Percentiles rank a stretch among this genome's conserved stretches.
Evolutionary conservation across 2,888 invertebrate species (phyloP).

Genomic region (Eulithis testata): DNA sequence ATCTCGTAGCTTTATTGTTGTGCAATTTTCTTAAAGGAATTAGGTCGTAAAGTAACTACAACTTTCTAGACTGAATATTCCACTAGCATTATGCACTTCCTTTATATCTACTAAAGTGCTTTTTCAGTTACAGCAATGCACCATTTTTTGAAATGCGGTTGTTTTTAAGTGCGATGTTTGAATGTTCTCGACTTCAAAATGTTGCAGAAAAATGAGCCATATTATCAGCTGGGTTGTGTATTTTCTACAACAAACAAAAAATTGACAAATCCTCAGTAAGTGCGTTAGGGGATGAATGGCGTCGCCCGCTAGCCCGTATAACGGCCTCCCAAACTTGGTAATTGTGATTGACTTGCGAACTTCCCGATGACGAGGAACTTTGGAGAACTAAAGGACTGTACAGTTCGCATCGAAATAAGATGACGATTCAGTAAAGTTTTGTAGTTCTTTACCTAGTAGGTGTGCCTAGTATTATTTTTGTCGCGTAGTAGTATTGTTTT

Average conservation of each 20-base stretch:
- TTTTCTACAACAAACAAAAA: conserved; percentile 12
- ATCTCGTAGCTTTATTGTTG: conserved; percentile 21
- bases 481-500: too few species aligned
- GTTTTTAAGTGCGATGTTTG: not conserved
- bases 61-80: conserved; percentile 17
- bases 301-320: conserved; percentile 33
- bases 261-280: conserved; percentile 13
- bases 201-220: not conserved
- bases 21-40: conserved; percentile 21
- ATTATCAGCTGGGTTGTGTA: not conserved
- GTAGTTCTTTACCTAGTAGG: too few species aligned
- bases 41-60: conserved; percentile 20
- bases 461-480: too few species aligned
- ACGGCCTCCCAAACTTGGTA: conserved; percentile 34
- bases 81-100: conserved; percentile 6
- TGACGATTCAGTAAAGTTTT: too few species aligned
- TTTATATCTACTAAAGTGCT: conserved; percentile 7
- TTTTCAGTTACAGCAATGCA: not conserved
- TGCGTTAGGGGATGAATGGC: conserved; percentile 26
- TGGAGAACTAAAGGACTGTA: not conserved
- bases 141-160: not conserved
- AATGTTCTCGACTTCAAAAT: not conserved
- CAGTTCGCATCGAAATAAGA: too few species aligned
- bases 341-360: conserved; percentile 43
- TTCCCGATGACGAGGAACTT: conserved; percentile 26